Percentiles rank a stretch among this genome's conserved stretches.
Evolutionary conservation across 2,113 vertebrate genomes (phyloP).

Genomic region (Embiotoca jacksoni): DNA sequence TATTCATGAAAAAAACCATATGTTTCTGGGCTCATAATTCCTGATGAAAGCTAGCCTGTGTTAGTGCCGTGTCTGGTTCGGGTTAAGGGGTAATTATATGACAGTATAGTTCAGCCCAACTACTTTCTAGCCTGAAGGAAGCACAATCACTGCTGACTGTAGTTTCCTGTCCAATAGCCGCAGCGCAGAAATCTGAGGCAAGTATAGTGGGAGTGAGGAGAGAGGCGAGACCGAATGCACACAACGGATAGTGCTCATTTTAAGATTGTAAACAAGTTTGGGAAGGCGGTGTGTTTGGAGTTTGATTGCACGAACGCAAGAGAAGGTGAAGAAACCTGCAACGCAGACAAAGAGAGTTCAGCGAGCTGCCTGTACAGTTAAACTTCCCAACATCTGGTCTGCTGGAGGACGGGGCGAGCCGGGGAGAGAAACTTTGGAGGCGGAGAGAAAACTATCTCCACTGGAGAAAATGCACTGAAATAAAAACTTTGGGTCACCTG

Average conservation of each 20-base stretch:
- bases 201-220: constrained; percentile 35
- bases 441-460: constrained; percentile 67
- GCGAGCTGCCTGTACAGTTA: constrained; percentile 42
- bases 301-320: not conserved
- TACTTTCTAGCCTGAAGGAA: constrained; percentile 83
- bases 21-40: constrained; percentile 47
- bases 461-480: constrained; percentile 67
- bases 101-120: constrained; percentile 79
- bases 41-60: constrained; percentile 56
- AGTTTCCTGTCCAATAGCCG: constrained; percentile 84
- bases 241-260: constrained; percentile 9
- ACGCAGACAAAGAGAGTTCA: constrained; percentile 52
- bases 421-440: constrained; percentile 63
- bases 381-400: constrained; percentile 71
- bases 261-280: constrained; percentile 11
- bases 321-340: constrained; percentile 29
- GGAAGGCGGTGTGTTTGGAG: not conserved
- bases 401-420: constrained; percentile 69
- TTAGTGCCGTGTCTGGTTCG: constrained; percentile 71
- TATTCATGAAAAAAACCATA: constrained; percentile 53
- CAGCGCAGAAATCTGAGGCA: constrained; percentile 56
- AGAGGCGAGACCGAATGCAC: constrained; percentile 38
- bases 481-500: constrained; percentile 30
- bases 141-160: constrained; percentile 81
- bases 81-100: constrained; percentile 81